Percentiles rank a stretch among this genome's conserved stretches.
These are phyloP conservation scores for Trichonephila inaurata DNA, from an alignment of 1,140 invertebrate genomes.

Conservation along the genomic window DNA sequence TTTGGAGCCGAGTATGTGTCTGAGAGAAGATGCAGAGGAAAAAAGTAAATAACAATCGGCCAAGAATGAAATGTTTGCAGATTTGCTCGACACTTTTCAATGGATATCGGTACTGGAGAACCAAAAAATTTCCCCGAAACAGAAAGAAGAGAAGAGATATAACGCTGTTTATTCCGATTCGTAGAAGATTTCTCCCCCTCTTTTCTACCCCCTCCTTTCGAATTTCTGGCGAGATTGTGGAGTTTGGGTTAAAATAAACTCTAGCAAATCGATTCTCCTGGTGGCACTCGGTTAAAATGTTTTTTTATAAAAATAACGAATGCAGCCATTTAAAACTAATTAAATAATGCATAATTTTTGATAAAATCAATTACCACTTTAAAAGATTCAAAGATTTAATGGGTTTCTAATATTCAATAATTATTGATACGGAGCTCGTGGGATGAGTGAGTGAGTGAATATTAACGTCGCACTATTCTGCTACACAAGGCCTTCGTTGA, in stretches of 20 bases:
- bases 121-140: neutral
- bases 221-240: neutral
- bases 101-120: neutral
- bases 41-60: neutral
- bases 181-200: neutral
- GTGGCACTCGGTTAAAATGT: too few species aligned
- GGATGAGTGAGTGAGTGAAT: too few species aligned
- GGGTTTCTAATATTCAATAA: too few species aligned
- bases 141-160: neutral
- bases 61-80: conserved; percentile 34
- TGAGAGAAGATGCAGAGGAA: neutral
- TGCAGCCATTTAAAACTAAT: too few species aligned
- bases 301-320: too few species aligned
- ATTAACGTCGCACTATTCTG: too few species aligned
- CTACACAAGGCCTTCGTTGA: too few species aligned
- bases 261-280: neutral
- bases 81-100: conserved; percentile 19
- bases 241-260: neutral
- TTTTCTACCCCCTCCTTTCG: neutral
- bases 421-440: too few species aligned
- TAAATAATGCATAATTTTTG: too few species aligned
- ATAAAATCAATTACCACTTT: too few species aligned
- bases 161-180: neutral
- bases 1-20: neutral
- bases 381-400: too few species aligned